phyloP scores from a whole-genome alignment of 2,888 invertebrate species.

The Orchesella flavescens region DNA sequence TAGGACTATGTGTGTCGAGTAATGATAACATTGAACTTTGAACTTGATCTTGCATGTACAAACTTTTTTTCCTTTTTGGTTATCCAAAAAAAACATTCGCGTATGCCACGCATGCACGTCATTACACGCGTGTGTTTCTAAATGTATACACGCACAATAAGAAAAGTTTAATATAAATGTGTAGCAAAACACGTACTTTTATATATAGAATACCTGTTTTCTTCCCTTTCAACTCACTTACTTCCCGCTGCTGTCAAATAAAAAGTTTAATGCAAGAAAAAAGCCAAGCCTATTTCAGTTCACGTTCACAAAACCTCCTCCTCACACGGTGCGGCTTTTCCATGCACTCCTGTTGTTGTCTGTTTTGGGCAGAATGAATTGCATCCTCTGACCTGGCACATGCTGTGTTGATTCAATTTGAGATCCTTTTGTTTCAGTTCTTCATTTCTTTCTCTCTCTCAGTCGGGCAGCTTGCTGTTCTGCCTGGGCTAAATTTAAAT shows the following conservation, averaged over 20 bases:
- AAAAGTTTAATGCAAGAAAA: slow-evolving; percentile 49
- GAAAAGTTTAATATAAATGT: neutral
- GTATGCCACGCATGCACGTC: slow-evolving; percentile 25
- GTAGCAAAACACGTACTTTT: neutral
- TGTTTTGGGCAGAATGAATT: slow-evolving; percentile 62
- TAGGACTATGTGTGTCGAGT: neutral
- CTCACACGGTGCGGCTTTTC: slow-evolving; percentile 33
- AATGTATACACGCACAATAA: neutral
- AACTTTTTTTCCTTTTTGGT: neutral
- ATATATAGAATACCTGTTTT: slow-evolving; percentile 6
- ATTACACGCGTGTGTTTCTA: slow-evolving; percentile 31
- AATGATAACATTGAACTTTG: slow-evolving; percentile 48
- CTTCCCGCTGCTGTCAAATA: slow-evolving; percentile 58
- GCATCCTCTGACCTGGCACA: slow-evolving; percentile 63
- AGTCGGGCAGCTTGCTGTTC: neutral
- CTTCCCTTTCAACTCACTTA: slow-evolving; percentile 40
- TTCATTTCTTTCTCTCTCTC: slow-evolving; percentile 24
- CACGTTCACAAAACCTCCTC: slow-evolving; percentile 1
- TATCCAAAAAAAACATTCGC: slow-evolving; percentile 21
- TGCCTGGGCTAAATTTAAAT: slow-evolving; percentile 51
- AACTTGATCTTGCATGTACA: slow-evolving; percentile 8
- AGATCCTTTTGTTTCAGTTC: slow-evolving; percentile 61
- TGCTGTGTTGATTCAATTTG: slow-evolving; percentile 64
- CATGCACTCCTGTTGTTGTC: slow-evolving; percentile 44
- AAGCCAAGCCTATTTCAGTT: slow-evolving; percentile 54